Evolutionary conservation across 2,888 invertebrate species (phyloP).

Genomic region (Cecidostiba fungosa): DNA sequence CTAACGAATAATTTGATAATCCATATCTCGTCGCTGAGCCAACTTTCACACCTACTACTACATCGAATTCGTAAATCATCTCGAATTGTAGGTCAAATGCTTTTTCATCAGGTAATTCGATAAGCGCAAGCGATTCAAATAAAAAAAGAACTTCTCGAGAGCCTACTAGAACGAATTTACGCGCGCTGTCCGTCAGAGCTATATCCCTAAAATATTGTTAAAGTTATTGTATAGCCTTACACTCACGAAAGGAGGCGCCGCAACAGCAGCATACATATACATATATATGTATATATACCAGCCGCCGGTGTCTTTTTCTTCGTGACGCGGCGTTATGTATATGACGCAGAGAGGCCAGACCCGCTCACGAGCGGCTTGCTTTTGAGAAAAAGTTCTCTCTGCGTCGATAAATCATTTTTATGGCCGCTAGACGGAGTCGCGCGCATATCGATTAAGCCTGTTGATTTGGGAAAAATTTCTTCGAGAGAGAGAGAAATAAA

Average conservation of each 20-base stretch:
- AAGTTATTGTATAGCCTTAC: slow-evolving; percentile 11
- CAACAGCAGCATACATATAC: not conserved
- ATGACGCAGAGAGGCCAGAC: slow-evolving; percentile 3
- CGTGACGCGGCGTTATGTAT: slow-evolving; percentile 50
- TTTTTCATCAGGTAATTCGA: not conserved
- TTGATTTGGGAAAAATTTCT: slow-evolving; percentile 49
- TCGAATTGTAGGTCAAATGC: not conserved
- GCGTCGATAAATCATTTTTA: slow-evolving; percentile 54
- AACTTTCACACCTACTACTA: too few species aligned
- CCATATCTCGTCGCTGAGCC: too few species aligned
- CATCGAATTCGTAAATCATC: not conserved
- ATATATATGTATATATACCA: not conserved
- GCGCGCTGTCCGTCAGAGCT: not conserved
- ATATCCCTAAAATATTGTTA: slow-evolving; percentile 17
- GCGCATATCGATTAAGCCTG: slow-evolving; percentile 43
- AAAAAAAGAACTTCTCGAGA: not conserved
- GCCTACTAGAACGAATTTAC: not conserved
- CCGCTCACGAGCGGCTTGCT: slow-evolving; percentile 40
- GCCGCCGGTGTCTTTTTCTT: slow-evolving; percentile 22
- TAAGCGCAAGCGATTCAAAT: not conserved
- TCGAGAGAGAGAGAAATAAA: slow-evolving; percentile 20
- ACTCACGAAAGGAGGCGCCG: slow-evolving; percentile 23
- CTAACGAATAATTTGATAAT: too few species aligned
- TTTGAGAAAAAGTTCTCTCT: slow-evolving; percentile 46
- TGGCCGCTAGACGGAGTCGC: slow-evolving; percentile 34